Evolutionary conservation across 2,797 vertebrate genomes (phyloP), one percentile per base, ranked within the genome.

Genomic region (Leptodactylus fallax): DNA sequence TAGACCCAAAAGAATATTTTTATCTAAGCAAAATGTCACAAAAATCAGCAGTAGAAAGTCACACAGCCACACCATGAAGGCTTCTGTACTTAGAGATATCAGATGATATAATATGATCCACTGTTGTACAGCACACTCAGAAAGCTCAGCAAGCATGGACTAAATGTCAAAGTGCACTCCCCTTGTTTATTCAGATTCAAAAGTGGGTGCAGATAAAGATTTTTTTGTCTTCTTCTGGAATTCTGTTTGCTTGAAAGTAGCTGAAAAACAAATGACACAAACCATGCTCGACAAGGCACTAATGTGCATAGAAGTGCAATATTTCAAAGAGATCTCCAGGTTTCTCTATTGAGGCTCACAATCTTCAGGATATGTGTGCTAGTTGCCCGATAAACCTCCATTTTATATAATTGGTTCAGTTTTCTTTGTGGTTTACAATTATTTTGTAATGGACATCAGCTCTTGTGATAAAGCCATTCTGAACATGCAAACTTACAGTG

Each of bases 161-260:
- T 80, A 85, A 85, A 88, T 88, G 87, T 88, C 87, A 88, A 45
- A 72, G 65, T 72, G 77, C 87, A 79, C 13, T 16, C 65, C 27
- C 27, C 7, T 67, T 84, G 63, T 85, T 85, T 88, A 81, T 56
- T 27, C 45, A 81, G 53, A 83, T 36, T 60, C 19, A 74, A 81
- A 74, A 25, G 55, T 23, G 16, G 78, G 55, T 36, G 51, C 17
- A 77, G 25, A 76, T 45, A 77, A 67, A 16, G 36, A 74, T 81
- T 78, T 65, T 83, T 83, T 83, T 83, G 87, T 85, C 53, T 84
- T 27, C 47, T 83, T 80, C 77, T 88, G 74, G 53, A 67, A 88
- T 79, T 72, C 81, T 21, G 45, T n/a, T 79, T 65, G 23, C 49
- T 69, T 61, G 27, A 79, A n/a, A 69, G 45, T 8, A 71, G 51